Conservation (phyloP, 2,888 invertebrate species). For the Zelleria hepariella region DNA sequence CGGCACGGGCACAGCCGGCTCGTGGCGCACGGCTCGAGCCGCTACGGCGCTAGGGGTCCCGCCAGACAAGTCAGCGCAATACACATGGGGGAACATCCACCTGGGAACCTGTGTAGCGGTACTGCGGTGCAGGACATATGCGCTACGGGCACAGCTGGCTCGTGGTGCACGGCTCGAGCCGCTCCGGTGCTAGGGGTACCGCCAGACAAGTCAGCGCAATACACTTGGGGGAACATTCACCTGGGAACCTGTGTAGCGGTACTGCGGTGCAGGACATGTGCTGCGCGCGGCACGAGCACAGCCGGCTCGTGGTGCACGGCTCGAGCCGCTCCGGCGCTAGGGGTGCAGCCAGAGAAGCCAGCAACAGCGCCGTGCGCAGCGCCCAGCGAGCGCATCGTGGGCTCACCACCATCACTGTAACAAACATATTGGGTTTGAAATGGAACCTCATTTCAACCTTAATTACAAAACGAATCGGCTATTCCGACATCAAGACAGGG, state of each 20-base stretch:
- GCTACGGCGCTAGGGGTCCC: too few species aligned
- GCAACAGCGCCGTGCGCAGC: conserved; percentile 54
- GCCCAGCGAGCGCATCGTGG: conserved; percentile 50
- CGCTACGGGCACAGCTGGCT: conserved; percentile 81
- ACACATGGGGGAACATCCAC: conserved; percentile 50
- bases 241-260: conserved; percentile 80
- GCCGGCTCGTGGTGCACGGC: conserved; percentile 77
- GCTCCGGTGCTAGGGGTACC: conserved; percentile 53
- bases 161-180: conserved; percentile 73
- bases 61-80: conserved; percentile 55
- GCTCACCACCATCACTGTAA: conserved; percentile 61
- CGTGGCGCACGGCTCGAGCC: conserved; percentile 73
- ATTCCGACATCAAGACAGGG: too few species aligned
- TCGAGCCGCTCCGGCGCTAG: conserved; percentile 60
- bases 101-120: conserved; percentile 79
- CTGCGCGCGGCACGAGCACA: conserved; percentile 78
- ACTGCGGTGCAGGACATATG: conserved; percentile 81
- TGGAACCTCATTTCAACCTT: too few species aligned
- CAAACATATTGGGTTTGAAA: neutral
- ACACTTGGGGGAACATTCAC: conserved; percentile 50
- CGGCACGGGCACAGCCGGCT: conserved; percentile 82
- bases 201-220: too few species aligned
- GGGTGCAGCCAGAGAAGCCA: conserved; percentile 45
- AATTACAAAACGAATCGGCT: too few species aligned
- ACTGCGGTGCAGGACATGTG: conserved; percentile 81